Evolutionary conservation across 1,140 invertebrate genomes (phyloP), one percentile per base, ranked within the genome.

Genomic region (Trinorchestia longiramus): DNA sequence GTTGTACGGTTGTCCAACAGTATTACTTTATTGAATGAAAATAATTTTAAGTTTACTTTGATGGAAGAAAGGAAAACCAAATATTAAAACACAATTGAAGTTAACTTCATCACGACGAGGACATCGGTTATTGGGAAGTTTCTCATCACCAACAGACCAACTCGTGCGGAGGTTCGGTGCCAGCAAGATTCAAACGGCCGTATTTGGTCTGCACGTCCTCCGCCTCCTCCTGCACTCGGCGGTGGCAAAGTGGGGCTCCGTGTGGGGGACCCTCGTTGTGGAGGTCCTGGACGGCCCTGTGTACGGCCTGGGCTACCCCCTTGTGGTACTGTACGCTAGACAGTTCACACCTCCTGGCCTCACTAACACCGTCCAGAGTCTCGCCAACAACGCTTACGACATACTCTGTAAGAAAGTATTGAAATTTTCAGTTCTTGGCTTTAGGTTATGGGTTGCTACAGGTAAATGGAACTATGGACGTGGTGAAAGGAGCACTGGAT

Each of bases 331-430:
- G 0, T 98, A 98, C 97, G 98, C 98, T 0, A 98, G 98, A 57
- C 98, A 97, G 15, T 97, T 98, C 41, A 98, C 98, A 0, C 98
- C 98, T 0, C 98, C 98, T 0, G 98, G 98, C 0, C 98, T 98
- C n/a, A 43, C 88, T 41, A 91, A 91, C 88, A 98, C 98, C 0
- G 98, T 98, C 42, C 98, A 99, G 97, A 98, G 98, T 0, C 98
- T 99, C 87, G 98, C 98, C 53, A 98, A 98, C 41, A 98, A 98
- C 41, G 98, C 98, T 98, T 98, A 98, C 97, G 98, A 98, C 96
- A 98, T 98, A 0, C 97, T 98, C 43, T 98, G 98, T 98, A 91
- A 91, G 88, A 43, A 19, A 11, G 88, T 17, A 1, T n/a, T 23
- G 28, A 77, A 1, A 3, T 77, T 15, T 77, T 36, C 62, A 19